These are phyloP conservation scores for Istiophorus platypterus DNA, from an alignment of 2,113 vertebrate species.

Conservation along the genomic window DNA sequence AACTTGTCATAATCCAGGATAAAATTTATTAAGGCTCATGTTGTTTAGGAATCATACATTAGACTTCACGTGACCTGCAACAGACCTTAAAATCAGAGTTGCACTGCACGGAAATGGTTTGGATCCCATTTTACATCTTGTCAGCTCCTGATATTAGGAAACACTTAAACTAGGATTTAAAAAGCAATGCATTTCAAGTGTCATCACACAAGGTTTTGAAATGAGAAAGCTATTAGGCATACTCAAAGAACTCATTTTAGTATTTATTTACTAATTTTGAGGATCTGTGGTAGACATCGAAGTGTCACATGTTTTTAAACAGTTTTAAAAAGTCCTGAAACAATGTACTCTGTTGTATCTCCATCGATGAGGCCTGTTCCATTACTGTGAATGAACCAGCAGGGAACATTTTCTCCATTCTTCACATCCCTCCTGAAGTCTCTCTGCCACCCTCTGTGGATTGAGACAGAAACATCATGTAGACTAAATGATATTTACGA, in stretches of 20 bases:
- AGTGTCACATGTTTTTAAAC: slow-evolving; percentile 29
- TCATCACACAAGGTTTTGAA: background rate
- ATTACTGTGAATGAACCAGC: slow-evolving; percentile 94
- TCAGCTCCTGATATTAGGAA: background rate
- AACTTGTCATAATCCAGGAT: background rate
- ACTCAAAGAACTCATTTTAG: background rate
- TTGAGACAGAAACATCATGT: slow-evolving; percentile 16
- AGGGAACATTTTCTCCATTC: slow-evolving; percentile 84
- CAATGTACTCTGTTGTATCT: slow-evolving; percentile 86
- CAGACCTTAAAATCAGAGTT: background rate
- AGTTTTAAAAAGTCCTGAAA: slow-evolving; percentile 80
- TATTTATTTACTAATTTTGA: background rate
- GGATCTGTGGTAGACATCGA: background rate
- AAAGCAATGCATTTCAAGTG: too few relatives aligned
- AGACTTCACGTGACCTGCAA: background rate
- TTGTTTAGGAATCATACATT: background rate
- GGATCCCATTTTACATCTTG: background rate
- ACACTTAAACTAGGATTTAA: background rate
- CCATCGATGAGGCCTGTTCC: slow-evolving; percentile 93
- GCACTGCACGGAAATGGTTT: background rate
- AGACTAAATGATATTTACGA: background rate
- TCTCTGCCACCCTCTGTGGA: slow-evolving; percentile 92
- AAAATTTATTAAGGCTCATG: slow-evolving; percentile 16
- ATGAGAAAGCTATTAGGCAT: background rate
- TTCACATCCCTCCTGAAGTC: slow-evolving; percentile 87